Conservation (phyloP, 2,888 invertebrate genomes). For the Lamellibrachia columna region DNA sequence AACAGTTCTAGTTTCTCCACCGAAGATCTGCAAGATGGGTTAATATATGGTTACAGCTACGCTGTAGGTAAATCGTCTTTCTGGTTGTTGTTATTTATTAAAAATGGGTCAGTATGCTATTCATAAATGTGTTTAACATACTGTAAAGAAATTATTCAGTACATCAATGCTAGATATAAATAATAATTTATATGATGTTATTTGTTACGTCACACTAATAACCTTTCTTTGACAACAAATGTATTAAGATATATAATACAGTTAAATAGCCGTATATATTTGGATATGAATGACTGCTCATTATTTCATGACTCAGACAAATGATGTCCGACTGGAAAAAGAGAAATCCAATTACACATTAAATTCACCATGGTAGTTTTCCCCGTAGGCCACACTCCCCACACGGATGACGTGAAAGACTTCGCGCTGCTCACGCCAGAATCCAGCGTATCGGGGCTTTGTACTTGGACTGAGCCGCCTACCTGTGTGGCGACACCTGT, state of each 20-base stretch:
- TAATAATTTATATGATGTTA: too few species aligned
- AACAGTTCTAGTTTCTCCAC: background rate
- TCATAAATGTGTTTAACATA: too few species aligned
- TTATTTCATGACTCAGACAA: background rate
- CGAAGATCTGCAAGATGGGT: background rate
- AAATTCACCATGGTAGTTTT: too few species aligned
- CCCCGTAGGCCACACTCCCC: background rate
- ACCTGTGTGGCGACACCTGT: background rate
- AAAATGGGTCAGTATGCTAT: background rate
- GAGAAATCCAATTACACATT: too few species aligned
- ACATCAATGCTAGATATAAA: too few species aligned
- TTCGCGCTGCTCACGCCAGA: background rate
- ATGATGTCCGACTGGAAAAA: background rate
- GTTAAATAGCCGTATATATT: too few species aligned
- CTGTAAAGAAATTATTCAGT: too few species aligned
- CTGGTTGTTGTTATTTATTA: background rate
- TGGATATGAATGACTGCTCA: too few species aligned
- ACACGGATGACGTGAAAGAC: background rate
- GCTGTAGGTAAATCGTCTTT: background rate
- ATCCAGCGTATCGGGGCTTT: background rate
- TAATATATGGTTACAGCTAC: background rate
- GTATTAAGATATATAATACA: too few species aligned
- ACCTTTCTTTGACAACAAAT: too few species aligned
- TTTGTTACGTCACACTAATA: too few species aligned
- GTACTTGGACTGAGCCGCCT: background rate